Evolutionary conservation across 2,888 invertebrate genomes (phyloP).

Genomic region (Mystacides longicornis): DNA sequence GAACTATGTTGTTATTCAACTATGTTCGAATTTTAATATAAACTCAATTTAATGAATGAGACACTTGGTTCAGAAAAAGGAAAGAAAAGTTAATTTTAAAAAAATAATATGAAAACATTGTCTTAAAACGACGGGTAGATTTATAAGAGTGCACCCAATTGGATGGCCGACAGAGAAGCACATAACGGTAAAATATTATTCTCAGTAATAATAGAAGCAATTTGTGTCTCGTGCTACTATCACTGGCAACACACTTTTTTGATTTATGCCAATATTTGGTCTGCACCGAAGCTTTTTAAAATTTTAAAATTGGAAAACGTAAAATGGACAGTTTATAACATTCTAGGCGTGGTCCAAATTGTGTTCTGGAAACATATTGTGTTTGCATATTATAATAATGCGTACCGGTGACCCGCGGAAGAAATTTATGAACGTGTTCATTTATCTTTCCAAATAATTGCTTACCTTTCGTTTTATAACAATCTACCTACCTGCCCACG

Average conservation of each 20-base stretch:
- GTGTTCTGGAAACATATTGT: background rate
- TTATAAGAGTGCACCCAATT: background rate
- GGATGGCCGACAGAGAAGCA: too few species aligned
- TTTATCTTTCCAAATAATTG: background rate
- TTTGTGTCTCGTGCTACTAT: slow-evolving; percentile 20
- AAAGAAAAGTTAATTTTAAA: too few species aligned
- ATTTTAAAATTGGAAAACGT: slow-evolving; percentile 18
- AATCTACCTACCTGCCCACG: background rate
- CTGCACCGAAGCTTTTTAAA: slow-evolving; percentile 19
- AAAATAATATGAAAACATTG: too few species aligned
- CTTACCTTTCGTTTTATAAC: background rate
- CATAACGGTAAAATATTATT: too few species aligned
- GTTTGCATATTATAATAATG: background rate
- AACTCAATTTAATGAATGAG: too few species aligned
- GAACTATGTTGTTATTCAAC: too few species aligned
- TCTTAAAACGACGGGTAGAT: too few species aligned
- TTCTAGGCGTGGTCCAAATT: slow-evolving; percentile 7
- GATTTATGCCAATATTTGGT: slow-evolving; percentile 19
- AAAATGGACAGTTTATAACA: slow-evolving; percentile 14
- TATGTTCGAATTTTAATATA: too few species aligned
- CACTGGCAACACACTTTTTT: slow-evolving; percentile 19
- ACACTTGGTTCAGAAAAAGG: too few species aligned
- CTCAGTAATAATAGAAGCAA: slow-evolving; percentile 18
- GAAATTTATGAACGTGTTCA: background rate
- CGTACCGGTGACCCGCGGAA: background rate